These are phyloP conservation scores for Pyrrhosoma nymphula DNA, from an alignment of 2,888 invertebrate genomes.

Conservation along the genomic window DNA sequence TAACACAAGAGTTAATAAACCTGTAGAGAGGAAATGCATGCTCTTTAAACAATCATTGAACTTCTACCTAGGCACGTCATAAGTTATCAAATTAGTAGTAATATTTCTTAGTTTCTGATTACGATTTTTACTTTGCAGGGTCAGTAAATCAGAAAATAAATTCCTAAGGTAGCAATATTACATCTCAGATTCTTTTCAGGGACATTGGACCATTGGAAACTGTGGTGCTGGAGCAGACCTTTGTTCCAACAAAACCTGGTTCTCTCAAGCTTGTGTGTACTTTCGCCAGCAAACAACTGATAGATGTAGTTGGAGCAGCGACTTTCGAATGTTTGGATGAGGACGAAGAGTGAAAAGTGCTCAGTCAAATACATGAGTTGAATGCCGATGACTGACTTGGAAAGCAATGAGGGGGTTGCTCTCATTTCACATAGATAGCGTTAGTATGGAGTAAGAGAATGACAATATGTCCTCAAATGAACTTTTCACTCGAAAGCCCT, in stretches of 20 bases:
- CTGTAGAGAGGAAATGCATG: too few species aligned
- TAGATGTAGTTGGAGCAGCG: constrained; percentile 85
- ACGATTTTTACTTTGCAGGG: too few species aligned
- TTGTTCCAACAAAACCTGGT: constrained; percentile 84
- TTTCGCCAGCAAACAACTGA: constrained; percentile 85
- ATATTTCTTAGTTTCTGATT: too few species aligned
- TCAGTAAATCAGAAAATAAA: too few species aligned
- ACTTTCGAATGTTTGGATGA: constrained; percentile 77
- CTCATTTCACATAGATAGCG: not conserved
- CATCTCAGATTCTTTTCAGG: constrained; percentile 71
- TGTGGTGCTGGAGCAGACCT: constrained; percentile 80
- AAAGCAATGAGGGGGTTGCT: not conserved
- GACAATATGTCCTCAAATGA: not conserved
- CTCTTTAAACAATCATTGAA: too few species aligned
- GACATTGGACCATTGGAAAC: constrained; percentile 81
- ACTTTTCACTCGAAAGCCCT: not conserved
- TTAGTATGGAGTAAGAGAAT: not conserved
- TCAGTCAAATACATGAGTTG: not conserved
- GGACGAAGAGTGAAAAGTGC: not conserved
- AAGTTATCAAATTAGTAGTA: too few species aligned
- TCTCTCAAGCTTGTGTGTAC: constrained; percentile 85
- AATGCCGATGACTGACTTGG: not conserved
- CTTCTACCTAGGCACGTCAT: too few species aligned
- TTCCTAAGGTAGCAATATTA: too few species aligned
- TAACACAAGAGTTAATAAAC: too few species aligned